Conservation (phyloP, 1,140 invertebrate genomes). For the Drosophila cardini region DNA sequence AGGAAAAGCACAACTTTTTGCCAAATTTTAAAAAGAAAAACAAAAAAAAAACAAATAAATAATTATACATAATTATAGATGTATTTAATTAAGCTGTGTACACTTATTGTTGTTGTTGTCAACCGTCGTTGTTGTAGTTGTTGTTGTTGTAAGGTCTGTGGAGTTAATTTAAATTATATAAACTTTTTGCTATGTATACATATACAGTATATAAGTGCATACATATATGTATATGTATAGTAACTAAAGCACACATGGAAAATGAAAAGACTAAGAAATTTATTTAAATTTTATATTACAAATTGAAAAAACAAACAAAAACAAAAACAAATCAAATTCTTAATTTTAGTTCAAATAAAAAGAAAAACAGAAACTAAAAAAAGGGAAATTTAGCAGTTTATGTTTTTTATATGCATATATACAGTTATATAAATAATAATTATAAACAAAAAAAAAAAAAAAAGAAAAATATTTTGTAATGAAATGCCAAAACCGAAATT, state of each 20-base stretch:
- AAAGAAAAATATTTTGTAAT: slow-evolving; percentile 64
- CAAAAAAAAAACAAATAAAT: background rate
- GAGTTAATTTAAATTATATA: slow-evolving; percentile 69
- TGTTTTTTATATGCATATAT: slow-evolving; percentile 61
- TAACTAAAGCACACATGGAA: slow-evolving; percentile 82
- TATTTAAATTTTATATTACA: slow-evolving; percentile 70
- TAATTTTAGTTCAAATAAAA: slow-evolving; percentile 65
- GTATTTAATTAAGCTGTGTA: slow-evolving; percentile 34
- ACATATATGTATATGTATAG: slow-evolving; percentile 69
- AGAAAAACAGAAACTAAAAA: slow-evolving; percentile 7
- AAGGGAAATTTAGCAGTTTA: slow-evolving; percentile 44
- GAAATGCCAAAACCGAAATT: slow-evolving; percentile 65
- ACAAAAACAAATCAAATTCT: slow-evolving; percentile 49
- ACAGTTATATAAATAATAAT: slow-evolving; percentile 6
- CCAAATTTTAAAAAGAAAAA: slow-evolving; percentile 60
- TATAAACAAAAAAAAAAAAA: slow-evolving; percentile 21
- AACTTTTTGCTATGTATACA: slow-evolving; percentile 77
- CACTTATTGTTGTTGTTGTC: slow-evolving; percentile 31
- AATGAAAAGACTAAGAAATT: slow-evolving; percentile 83
- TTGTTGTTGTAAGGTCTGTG: slow-evolving; percentile 26
- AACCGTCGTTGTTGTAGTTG: slow-evolving; percentile 29
- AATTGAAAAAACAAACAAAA: slow-evolving; percentile 49
- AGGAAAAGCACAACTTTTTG: slow-evolving; percentile 42
- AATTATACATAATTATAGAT: slow-evolving; percentile 47
- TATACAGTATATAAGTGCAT: slow-evolving; percentile 62